Percentiles rank a stretch among this genome's conserved stretches.
Conservation (phyloP, 1,140 invertebrate species). For the Philaenus spumarius region DNA sequence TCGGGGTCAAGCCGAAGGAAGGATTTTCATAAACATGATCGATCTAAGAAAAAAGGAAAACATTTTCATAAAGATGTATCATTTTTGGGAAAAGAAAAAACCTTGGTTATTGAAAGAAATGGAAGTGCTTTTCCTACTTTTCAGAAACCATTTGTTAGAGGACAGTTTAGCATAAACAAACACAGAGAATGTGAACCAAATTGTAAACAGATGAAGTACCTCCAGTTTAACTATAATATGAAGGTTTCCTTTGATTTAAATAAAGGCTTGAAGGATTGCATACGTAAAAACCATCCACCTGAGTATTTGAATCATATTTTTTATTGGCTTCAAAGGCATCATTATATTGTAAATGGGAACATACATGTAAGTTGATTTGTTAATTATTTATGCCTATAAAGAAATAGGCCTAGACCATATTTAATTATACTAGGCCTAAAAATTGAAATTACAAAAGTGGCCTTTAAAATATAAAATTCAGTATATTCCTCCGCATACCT, state of each 20-base stretch:
- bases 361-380: constrained; percentile 14
- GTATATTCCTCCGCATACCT: too few species aligned
- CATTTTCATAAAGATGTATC: too few species aligned
- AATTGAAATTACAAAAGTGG: too few species aligned
- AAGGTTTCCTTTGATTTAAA: constrained; percentile 47
- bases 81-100: too few species aligned
- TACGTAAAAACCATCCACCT: constrained; percentile 35
- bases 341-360: constrained; percentile 23
- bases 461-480: too few species aligned
- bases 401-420: too few species aligned
- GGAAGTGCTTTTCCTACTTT: constrained; percentile 39
- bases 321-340: constrained; percentile 44
- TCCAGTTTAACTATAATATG: constrained; percentile 30
- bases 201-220: constrained; percentile 45
- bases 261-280: constrained; percentile 38
- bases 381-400: too few species aligned
- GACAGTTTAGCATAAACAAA: constrained; percentile 44
- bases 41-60: too few species aligned
- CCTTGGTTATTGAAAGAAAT: background rate
- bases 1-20: too few species aligned
- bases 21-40: too few species aligned
- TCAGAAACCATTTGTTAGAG: constrained; percentile 41
- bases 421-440: too few species aligned
- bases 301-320: constrained; percentile 43
- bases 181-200: constrained; percentile 33